Percentiles rank a stretch among this genome's conserved stretches.
Evolutionary conservation across 1,140 invertebrate species (phyloP).

Genomic region (Drosophila navojoa): DNA sequence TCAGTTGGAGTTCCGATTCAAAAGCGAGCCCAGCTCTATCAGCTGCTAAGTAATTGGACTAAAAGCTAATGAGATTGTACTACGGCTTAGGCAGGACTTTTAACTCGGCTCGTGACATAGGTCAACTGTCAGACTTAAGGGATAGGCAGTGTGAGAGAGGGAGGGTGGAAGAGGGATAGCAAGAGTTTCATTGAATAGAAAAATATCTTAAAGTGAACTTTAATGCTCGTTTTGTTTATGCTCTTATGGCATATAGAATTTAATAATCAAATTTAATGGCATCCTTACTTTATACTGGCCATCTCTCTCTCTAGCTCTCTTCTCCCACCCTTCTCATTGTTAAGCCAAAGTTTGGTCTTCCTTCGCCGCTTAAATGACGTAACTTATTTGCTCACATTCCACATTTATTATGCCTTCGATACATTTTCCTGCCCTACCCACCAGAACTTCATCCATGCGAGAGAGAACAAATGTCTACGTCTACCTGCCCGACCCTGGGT

Average conservation of each 20-base stretch:
- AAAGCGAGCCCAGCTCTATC: conserved; percentile 19
- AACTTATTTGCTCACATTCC: conserved; percentile 39
- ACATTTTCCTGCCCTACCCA: conserved; percentile 13
- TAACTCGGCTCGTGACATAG: neutral
- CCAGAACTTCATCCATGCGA: conserved; percentile 23
- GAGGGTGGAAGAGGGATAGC: too few species aligned
- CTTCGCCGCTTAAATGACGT: conserved; percentile 27
- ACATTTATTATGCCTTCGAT: conserved; percentile 39
- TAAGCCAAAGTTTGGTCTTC: neutral
- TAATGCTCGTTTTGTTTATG: too few species aligned
- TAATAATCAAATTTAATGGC: too few species aligned
- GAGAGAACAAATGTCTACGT: conserved; percentile 15
- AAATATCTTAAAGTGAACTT: too few species aligned
- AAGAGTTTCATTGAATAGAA: too few species aligned
- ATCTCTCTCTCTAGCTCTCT: neutral
- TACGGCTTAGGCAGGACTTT: neutral
- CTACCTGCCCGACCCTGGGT: conserved; percentile 16
- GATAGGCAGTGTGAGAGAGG: neutral
- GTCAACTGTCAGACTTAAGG: neutral
- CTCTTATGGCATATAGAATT: too few species aligned
- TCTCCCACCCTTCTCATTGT: neutral
- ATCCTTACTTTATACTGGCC: neutral
- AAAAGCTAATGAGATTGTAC: conserved; percentile 26
- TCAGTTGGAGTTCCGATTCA: conserved; percentile 11
- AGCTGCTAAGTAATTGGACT: conserved; percentile 37